Conservation (phyloP, 2,797 vertebrate species). For the Craterocephalus amniculus region DNA sequence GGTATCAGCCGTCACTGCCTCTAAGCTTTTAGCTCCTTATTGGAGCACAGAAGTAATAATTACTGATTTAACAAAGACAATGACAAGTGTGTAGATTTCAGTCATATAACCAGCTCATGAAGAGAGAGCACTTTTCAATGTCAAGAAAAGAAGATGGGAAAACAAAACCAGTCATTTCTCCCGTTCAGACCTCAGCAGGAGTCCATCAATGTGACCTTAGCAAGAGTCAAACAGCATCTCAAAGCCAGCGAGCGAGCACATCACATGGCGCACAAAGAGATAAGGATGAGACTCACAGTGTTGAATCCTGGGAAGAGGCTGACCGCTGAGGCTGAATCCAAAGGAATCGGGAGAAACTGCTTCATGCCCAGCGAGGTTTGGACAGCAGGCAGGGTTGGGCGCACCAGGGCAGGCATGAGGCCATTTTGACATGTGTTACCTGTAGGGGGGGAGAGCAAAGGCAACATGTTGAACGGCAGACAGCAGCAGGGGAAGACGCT, state of each 20-base stretch:
- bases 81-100: conserved; percentile 1
- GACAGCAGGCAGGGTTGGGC: conserved; percentile 87
- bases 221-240: background rate
- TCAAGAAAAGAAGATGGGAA: background rate
- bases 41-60: background rate
- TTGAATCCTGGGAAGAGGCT: conserved; percentile 94
- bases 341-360: conserved; percentile 92
- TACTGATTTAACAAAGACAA: conserved; percentile 1
- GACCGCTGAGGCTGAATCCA: conserved; percentile 88
- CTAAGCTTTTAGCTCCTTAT: background rate
- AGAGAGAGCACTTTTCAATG: background rate
- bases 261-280: conserved; percentile 17
- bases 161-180: background rate
- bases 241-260: conserved; percentile 21
- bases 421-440: conserved; percentile 96
- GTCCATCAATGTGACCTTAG: conserved; percentile 15
- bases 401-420: conserved; percentile 91
- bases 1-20: background rate
- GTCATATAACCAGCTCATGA: background rate
- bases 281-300: conserved; percentile 85
- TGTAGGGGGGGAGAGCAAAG: conserved; percentile 70
- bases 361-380: conserved; percentile 92
- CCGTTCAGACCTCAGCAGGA: background rate
- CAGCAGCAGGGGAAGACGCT: background rate
- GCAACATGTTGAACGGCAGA: conserved; percentile 39